These are phyloP conservation scores for Acanthosepion pharaonis DNA, from an alignment of 2,888 invertebrate species.

Conservation along the genomic window DNA sequence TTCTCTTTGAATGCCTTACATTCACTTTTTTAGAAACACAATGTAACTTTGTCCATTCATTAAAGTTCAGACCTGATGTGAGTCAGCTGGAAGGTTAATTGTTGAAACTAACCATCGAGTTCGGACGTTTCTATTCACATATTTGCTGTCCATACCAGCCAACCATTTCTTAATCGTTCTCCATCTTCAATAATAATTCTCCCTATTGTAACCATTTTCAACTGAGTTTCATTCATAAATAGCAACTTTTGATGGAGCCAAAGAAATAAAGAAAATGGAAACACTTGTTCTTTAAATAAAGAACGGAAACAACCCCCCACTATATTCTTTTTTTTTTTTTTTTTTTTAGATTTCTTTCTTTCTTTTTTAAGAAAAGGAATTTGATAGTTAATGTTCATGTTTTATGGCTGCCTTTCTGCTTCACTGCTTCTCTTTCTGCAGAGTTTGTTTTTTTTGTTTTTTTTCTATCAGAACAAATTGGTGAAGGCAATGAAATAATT, in stretches of 20 bases:
- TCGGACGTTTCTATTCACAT: not conserved
- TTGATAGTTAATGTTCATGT: too few species aligned
- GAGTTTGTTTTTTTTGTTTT: too few species aligned
- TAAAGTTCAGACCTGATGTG: not conserved
- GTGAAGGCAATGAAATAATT: too few species aligned
- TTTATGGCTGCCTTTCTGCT: too few species aligned
- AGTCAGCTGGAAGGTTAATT: not conserved
- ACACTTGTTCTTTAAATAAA: too few species aligned
- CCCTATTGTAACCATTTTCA: not conserved
- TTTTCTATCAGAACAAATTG: too few species aligned
- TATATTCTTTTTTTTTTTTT: too few species aligned
- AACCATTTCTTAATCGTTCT: not conserved
- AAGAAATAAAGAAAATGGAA: too few species aligned
- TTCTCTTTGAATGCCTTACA: not conserved
- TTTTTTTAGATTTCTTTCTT: too few species aligned
- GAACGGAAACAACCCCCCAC: too few species aligned
- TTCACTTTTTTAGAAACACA: not conserved
- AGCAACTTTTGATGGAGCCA: not conserved
- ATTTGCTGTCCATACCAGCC: not conserved
- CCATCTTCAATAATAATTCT: not conserved
- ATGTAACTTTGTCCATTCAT: not conserved
- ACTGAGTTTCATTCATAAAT: not conserved
- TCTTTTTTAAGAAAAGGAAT: too few species aligned
- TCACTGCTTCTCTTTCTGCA: too few species aligned
- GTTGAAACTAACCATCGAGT: not conserved